Conservation (phyloP, 2,797 vertebrate genomes). For the Chaetophractus vellerosus region DNA sequence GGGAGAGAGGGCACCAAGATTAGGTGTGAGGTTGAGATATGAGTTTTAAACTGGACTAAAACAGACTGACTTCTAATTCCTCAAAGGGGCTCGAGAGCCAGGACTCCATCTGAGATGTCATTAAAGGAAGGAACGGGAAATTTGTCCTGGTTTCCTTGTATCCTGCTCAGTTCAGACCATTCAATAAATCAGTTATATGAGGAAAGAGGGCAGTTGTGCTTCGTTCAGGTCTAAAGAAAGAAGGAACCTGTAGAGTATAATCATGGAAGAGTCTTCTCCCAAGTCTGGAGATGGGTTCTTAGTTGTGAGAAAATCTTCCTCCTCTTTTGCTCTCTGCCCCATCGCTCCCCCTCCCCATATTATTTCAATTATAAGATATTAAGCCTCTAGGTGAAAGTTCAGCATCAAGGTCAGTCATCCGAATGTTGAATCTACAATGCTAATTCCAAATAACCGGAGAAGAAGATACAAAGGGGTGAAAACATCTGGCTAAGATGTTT, state of each 20-base stretch:
- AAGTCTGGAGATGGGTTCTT: neutral
- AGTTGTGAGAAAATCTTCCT: neutral
- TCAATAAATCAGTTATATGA: neutral
- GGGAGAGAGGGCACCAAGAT: accelerated
- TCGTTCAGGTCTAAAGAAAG: neutral
- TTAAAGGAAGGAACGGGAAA: neutral
- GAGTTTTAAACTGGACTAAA: neutral
- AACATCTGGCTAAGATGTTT: neutral
- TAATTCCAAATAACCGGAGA: neutral
- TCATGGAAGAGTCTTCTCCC: neutral
- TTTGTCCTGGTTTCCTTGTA: neutral
- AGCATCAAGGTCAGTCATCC: neutral
- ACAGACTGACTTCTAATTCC: neutral
- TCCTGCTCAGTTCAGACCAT: neutral
- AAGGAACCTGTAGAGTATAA: neutral
- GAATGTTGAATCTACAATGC: neutral
- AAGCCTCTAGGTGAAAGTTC: neutral
- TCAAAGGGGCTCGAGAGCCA: neutral
- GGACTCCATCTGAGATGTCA: neutral
- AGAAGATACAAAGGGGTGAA: neutral
- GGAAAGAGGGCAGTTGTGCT: neutral
- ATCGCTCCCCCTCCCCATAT: neutral
- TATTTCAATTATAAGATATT: neutral
- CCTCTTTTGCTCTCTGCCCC: neutral
- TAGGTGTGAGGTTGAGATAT: neutral